These are phyloP conservation scores for Acronicta leporina DNA, from an alignment of 2,888 invertebrate genomes.

Conservation along the genomic window DNA sequence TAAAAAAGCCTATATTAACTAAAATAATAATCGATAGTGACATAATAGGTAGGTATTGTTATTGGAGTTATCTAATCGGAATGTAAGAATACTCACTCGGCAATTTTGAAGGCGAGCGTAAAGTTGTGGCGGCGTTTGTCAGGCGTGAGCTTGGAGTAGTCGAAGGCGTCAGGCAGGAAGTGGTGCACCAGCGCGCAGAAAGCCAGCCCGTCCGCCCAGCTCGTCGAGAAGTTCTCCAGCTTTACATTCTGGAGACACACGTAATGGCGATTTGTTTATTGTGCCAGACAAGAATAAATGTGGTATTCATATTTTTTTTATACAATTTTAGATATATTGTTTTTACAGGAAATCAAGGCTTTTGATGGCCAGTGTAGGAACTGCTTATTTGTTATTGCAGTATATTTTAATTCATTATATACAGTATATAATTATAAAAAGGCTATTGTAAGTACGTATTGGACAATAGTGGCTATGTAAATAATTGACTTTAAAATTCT, in stretches of 20 bases:
- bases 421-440: no score
- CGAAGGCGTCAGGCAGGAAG: constrained; percentile 99
- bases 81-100: constrained; percentile 94
- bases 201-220: constrained; percentile 99
- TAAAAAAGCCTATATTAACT: no score
- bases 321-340: no score
- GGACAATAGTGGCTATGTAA: not conserved
- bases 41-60: no score
- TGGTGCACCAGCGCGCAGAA: constrained; percentile 99
- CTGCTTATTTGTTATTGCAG: no score
- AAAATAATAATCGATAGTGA: no score
- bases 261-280: not conserved
- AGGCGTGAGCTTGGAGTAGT: constrained; percentile 96
- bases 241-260: constrained; percentile 94
- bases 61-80: not conserved
- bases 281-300: not conserved
- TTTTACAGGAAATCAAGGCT: not conserved
- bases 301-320: not conserved
- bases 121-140: constrained; percentile 98
- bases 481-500: no score
- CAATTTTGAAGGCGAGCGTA: constrained; percentile 98
- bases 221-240: constrained; percentile 99
- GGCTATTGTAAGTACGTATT: not conserved
- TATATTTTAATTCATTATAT: no score
- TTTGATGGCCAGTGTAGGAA: no score